Evolutionary conservation across 2,888 invertebrate genomes (phyloP), one percentile per base, ranked within the genome.

Genomic region (Autographa pulchrina): DNA sequence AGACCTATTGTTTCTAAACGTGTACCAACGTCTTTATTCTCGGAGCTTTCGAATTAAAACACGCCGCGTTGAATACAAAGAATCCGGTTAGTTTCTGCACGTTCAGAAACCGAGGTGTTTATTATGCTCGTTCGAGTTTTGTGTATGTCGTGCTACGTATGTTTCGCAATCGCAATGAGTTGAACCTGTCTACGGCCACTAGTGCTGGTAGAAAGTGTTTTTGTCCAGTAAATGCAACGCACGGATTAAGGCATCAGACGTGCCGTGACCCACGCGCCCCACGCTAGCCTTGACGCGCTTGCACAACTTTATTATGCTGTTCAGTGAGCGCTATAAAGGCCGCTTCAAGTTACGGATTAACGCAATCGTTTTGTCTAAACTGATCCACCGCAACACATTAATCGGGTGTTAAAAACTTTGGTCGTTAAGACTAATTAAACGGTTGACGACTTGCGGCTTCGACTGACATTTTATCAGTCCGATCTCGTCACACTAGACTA

Each of bases 171-270:
- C 74, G 68, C 77, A 78, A 77, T 76, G 69, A 82, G 77, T 82
- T 76, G 75, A 83, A 84, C 84, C 78, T 84, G 82, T 78, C 77
- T 74, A 76, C 70, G 70, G 70, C 73, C 75, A 77, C 75, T 80
- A 79, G 72, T 74, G 79, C 70, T 76, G 69, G 77, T 91, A 88
- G 90, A 91, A 90, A 91, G 91, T 90, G 88, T 85, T 88, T 82
- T 81, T 81, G 72, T 72, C 70, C 72, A 73, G 69, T 76, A 79
- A 84, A 84, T 85, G 83, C 84, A 79, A 77, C 76, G 81, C 84
- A 87, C 84, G 88, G 89, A 89, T 91, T 89, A 89, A 84, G 78
- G 80, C 83, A 78, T 82, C 82, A 81, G 73, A 86, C 88, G 88
- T 86, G 89, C 86, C 85, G 88, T 86, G 89, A 87, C 85, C 65